phyloP scores from a whole-genome alignment of 2,888 invertebrate genomes.

The Campaea margaritaria region DNA sequence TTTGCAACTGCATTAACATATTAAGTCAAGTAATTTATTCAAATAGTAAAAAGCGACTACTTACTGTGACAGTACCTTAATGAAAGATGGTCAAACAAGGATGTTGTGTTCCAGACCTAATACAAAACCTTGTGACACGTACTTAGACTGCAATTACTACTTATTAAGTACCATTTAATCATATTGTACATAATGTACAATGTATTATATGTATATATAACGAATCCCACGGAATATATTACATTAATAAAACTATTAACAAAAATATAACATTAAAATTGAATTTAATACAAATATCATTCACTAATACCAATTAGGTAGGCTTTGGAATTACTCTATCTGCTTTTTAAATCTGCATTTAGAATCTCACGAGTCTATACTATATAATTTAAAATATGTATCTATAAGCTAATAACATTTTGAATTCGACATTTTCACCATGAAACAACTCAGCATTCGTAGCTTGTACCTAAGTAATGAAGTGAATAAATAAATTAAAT shows the following conservation, averaged over 20 bases:
- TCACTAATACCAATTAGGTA: conserved; percentile 35
- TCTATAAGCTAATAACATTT: conserved; percentile 30
- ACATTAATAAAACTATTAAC: conserved; percentile 16
- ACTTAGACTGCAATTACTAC: too few species aligned
- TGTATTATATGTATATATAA: conserved; percentile 30
- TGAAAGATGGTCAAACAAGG: too few species aligned
- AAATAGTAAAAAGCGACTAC: too few species aligned
- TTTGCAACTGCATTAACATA: too few species aligned
- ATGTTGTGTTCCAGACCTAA: too few species aligned
- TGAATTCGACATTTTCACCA: conserved; percentile 25
- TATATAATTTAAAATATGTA: conserved; percentile 12
- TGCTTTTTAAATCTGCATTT: conserved; percentile 2
- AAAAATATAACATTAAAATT: conserved; percentile 8
- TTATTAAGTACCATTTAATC: too few species aligned
- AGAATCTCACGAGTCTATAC: conserved; percentile 8
- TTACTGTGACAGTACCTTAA: too few species aligned
- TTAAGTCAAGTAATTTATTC: too few species aligned
- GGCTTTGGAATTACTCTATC: conserved; percentile 27
- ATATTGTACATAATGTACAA: conserved; percentile 31
- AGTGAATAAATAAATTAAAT: conserved; percentile 5
- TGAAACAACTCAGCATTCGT: conserved; percentile 17
- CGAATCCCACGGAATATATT: conserved; percentile 28
- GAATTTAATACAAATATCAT: conserved; percentile 32
- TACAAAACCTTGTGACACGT: too few species aligned
- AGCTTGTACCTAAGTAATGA: background rate